Conservation (phyloP, 2,888 invertebrate genomes). For the Julus scanicus region DNA sequence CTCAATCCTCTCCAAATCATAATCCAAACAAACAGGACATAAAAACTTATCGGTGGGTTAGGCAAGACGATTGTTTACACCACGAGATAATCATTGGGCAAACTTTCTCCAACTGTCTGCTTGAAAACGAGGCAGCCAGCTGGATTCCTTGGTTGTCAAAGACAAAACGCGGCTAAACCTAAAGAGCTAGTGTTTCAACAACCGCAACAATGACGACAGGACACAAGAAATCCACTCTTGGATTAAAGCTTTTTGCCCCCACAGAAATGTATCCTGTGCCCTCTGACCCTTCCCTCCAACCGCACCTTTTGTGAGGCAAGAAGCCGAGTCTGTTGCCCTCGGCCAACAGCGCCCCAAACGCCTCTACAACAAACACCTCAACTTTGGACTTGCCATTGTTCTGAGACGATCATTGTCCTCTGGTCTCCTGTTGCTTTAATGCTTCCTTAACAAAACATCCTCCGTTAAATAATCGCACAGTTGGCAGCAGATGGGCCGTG, state of each 20-base stretch:
- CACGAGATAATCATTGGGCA: background rate
- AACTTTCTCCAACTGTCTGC: background rate
- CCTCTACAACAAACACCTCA: background rate
- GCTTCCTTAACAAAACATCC: constrained; percentile 1
- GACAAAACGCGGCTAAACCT: background rate
- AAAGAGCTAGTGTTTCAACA: background rate
- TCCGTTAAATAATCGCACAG: background rate
- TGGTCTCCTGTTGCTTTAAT: background rate
- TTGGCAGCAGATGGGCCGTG: background rate
- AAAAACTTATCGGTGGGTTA: background rate
- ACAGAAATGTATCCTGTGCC: background rate
- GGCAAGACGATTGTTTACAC: background rate
- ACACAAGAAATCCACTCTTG: background rate
- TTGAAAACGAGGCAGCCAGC: background rate
- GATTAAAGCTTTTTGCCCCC: background rate
- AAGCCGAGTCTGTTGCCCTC: background rate
- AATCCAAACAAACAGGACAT: background rate
- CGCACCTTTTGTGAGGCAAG: background rate
- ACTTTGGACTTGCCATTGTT: background rate
- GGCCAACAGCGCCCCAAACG: background rate
- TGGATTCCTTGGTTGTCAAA: background rate
- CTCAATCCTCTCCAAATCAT: background rate
- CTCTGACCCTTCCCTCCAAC: background rate
- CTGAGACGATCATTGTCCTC: constrained; percentile 1
- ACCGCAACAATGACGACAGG: background rate